Conservation (phyloP, 1,140 invertebrate species). For the Phthorimaea operculella region DNA sequence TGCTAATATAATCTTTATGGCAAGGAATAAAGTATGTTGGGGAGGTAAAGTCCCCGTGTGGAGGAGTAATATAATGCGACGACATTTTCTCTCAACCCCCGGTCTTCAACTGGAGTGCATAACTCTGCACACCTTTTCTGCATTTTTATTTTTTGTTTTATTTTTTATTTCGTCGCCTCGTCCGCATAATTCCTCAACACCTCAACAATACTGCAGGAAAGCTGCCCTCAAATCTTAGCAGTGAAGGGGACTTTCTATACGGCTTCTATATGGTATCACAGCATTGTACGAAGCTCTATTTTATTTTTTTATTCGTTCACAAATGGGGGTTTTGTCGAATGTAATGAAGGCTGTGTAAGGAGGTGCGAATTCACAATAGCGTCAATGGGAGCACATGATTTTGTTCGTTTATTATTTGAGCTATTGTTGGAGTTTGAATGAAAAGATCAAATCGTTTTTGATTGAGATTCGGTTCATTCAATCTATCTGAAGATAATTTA, state of each 20-base stretch:
- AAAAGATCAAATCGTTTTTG: too few relatives aligned
- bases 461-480: too few relatives aligned
- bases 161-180: constrained; percentile 50
- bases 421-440: too few relatives aligned
- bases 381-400: constrained; percentile 33
- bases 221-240: constrained; percentile 48
- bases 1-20: too few relatives aligned
- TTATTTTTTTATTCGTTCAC: constrained; percentile 55
- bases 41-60: constrained; percentile 7
- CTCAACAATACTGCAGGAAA: constrained; percentile 49
- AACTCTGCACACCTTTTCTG: constrained; percentile 51
- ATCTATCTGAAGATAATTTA: too few relatives aligned
- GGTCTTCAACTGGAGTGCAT: constrained; percentile 43
- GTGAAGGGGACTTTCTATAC: constrained; percentile 50
- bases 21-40: too few relatives aligned
- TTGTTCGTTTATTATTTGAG: background rate
- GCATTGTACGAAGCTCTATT: constrained; percentile 50
- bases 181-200: constrained; percentile 58
- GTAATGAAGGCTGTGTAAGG: constrained; percentile 61
- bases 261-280: constrained; percentile 41
- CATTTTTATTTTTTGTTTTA: constrained; percentile 46
- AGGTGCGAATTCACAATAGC: constrained; percentile 49
- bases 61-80: constrained; percentile 34
- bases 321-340: constrained; percentile 49
- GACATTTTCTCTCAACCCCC: constrained; percentile 37